These are phyloP conservation scores for Enoplosus armatus DNA, from an alignment of 2,797 vertebrate genomes.

Conservation along the genomic window DNA sequence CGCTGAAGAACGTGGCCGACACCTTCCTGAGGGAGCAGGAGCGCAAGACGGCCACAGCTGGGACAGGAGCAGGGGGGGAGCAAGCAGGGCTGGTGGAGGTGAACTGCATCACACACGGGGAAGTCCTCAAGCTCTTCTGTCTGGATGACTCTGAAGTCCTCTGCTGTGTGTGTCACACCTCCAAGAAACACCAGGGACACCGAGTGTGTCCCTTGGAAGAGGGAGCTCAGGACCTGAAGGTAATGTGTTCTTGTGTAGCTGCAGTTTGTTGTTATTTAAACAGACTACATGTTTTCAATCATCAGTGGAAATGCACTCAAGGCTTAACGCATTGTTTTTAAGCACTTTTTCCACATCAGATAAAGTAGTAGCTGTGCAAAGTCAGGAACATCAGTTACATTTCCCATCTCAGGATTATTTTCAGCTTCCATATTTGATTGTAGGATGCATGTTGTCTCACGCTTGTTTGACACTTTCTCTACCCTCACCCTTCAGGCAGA, in stretches of 20 bases:
- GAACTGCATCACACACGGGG: constrained; percentile 78
- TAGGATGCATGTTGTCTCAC: not conserved
- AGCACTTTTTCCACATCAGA: too few species aligned
- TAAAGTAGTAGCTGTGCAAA: not conserved
- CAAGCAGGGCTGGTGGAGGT: constrained; percentile 28
- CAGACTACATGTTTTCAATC: not conserved
- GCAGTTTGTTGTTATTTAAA: not conserved
- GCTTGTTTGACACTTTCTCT: not conserved
- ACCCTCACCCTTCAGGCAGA: constrained; percentile 66
- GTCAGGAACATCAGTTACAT: not conserved
- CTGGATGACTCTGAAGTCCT: constrained; percentile 82
- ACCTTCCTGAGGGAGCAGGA: constrained; percentile 82
- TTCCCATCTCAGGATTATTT: not conserved
- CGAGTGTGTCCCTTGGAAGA: constrained; percentile 84
- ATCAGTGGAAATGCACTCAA: not conserved
- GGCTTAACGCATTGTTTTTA: too few species aligned
- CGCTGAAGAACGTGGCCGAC: constrained; percentile 86
- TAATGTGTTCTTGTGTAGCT: constrained; percentile 43
- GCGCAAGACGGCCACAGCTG: not conserved
- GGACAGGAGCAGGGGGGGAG: not conserved
- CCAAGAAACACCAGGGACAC: constrained; percentile 86
- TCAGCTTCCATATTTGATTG: too few species aligned
- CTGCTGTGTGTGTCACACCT: constrained; percentile 87
- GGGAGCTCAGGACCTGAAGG: constrained; percentile 86
- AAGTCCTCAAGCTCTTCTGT: constrained; percentile 85